Percentiles rank a stretch among this genome's conserved stretches.
Evolutionary conservation across 2,888 invertebrate species (phyloP).

Genomic region (Limnephilus auricula): DNA sequence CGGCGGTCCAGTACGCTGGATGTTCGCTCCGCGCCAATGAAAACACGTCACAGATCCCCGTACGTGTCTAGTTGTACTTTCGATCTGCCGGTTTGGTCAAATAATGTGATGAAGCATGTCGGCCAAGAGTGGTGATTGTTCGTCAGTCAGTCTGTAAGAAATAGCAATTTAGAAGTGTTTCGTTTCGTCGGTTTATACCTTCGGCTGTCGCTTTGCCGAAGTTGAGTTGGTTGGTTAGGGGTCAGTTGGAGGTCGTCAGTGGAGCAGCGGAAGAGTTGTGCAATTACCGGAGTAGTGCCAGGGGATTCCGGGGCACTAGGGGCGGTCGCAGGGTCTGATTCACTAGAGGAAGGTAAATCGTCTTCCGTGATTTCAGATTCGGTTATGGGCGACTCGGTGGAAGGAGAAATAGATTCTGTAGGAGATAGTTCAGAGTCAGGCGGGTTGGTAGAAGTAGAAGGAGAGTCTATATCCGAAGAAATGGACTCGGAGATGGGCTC

Average conservation of each 20-base stretch:
- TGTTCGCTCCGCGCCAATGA: constrained; percentile 63
- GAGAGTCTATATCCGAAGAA: constrained; percentile 43
- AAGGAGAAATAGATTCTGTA: constrained; percentile 38
- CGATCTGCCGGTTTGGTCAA: constrained; percentile 55
- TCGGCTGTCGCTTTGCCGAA: constrained; percentile 60
- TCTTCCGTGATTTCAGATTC: constrained; percentile 30
- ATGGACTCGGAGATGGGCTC: constrained; percentile 36
- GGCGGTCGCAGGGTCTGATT: constrained; percentile 46
- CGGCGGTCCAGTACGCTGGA: constrained; percentile 66
- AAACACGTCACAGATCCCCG: constrained; percentile 56
- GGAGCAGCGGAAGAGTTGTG: constrained; percentile 51
- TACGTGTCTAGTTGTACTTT: constrained; percentile 64
- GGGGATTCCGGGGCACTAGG: constrained; percentile 48
- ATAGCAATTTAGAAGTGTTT: constrained; percentile 45
- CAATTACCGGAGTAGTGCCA: constrained; percentile 61
- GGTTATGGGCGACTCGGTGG: constrained; percentile 29
- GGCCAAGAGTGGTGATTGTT: constrained; percentile 40
- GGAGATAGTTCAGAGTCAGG: constrained; percentile 54
- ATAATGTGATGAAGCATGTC: constrained; percentile 36
- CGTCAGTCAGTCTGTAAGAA: constrained; percentile 56
- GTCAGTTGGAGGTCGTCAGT: constrained; percentile 37
- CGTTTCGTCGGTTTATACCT: constrained; percentile 42
- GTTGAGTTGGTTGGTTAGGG: constrained; percentile 42
- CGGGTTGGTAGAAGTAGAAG: constrained; percentile 34
- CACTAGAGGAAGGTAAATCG: background rate